phyloP scores from a whole-genome alignment of 2,113 vertebrate species.

The Mohoua ochrocephala region DNA sequence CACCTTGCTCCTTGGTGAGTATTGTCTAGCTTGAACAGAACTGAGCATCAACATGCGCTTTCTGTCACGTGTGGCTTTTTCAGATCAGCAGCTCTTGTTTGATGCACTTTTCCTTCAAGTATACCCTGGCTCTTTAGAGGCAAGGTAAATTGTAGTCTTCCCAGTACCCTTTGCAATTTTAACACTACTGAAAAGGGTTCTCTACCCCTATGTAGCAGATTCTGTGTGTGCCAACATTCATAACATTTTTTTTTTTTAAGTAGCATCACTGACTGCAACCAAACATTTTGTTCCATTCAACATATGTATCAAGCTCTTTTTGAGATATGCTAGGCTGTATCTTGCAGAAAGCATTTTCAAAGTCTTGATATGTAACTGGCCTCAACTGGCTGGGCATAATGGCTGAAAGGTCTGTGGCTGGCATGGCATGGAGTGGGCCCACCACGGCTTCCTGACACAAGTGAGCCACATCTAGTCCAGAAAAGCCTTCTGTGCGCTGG shows the following conservation, averaged over 20 bases:
- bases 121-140: slow-evolving; percentile 78
- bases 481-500: slow-evolving; percentile 98
- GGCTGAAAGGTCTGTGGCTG: slow-evolving; percentile 88
- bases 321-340: slow-evolving; percentile 99
- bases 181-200: slow-evolving; percentile 80
- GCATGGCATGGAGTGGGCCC: slow-evolving; percentile 90
- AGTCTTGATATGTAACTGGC: slow-evolving; percentile 98
- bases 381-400: slow-evolving; percentile 95
- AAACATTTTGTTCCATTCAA: slow-evolving; percentile 99
- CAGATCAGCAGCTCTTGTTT: slow-evolving; percentile 76
- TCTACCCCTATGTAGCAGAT: slow-evolving; percentile 77
- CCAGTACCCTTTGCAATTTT: slow-evolving; percentile 75
- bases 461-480: slow-evolving; percentile 92
- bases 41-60: slow-evolving; percentile 80
- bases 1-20: slow-evolving; percentile 83
- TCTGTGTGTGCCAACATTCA: slow-evolving; percentile 82
- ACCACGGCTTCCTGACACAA: slow-evolving; percentile 96
- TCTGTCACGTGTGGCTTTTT: slow-evolving; percentile 78
- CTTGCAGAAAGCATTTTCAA: slow-evolving; percentile 99
- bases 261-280: slow-evolving; percentile 94
- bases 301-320: slow-evolving; percentile 97
- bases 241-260: slow-evolving; percentile 62
- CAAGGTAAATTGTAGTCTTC: slow-evolving; percentile 76
- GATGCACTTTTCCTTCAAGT: slow-evolving; percentile 80
- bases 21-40: slow-evolving; percentile 80